Percentiles rank a stretch among this genome's conserved stretches.
phyloP scores from a whole-genome alignment of 2,888 invertebrate species.

The Chaitophorus viminalis region DNA sequence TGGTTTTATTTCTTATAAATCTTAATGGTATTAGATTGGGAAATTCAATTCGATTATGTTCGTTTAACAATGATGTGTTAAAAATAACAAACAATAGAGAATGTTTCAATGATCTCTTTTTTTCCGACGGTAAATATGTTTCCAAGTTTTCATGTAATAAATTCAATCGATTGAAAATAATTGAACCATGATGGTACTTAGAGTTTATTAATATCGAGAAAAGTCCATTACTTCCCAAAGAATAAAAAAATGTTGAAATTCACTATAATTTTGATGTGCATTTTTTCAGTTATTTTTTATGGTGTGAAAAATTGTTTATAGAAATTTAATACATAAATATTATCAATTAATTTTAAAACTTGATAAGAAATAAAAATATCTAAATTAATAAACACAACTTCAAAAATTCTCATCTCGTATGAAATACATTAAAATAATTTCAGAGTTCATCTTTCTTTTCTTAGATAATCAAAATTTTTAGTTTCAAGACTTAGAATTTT shows the following conservation, averaged over 20 bases:
- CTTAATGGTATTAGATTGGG: too few species aligned
- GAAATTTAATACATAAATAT: background rate
- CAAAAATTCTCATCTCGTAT: too few species aligned
- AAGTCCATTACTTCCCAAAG: conserved; percentile 2
- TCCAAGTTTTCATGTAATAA: conserved; percentile 19
- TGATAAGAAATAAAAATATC: too few species aligned
- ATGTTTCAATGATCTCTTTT: background rate
- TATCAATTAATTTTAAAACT: too few species aligned
- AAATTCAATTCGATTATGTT: background rate
- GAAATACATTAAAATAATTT: too few species aligned
- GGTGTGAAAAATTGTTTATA: background rate
- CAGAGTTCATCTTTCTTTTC: too few species aligned
- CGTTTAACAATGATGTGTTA: conserved; percentile 15
- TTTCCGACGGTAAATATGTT: conserved; percentile 18
- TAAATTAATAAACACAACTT: too few species aligned
- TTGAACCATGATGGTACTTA: conserved; percentile 29
- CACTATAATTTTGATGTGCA: background rate
- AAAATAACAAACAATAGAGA: background rate
- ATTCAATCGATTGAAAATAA: conserved; percentile 34
- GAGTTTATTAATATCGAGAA: conserved; percentile 31
- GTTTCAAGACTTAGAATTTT: too few species aligned
- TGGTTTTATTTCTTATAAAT: too few species aligned
- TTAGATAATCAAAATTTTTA: too few species aligned
- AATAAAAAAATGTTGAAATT: conserved; percentile 8
- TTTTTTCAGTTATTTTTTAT: background rate